Evolutionary conservation across 2,113 vertebrate genomes (phyloP).

Genomic region (Salminus brasiliensis): DNA sequence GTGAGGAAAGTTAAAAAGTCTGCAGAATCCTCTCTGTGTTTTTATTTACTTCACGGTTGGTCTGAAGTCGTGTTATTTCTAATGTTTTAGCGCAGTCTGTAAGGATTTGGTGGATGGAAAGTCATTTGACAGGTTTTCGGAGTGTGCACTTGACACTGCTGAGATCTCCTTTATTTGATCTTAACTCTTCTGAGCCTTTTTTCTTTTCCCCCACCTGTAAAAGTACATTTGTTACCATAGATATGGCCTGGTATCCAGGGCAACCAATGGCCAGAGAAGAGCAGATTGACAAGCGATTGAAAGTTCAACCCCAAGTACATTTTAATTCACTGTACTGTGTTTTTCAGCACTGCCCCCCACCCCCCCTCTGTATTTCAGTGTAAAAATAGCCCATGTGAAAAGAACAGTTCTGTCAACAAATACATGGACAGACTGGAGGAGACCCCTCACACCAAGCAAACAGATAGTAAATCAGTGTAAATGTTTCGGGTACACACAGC

Average conservation of each 20-base stretch:
- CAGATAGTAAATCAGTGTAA: too few species aligned
- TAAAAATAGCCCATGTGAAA: neutral
- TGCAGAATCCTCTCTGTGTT: too few species aligned
- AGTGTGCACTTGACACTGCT: neutral
- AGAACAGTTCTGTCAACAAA: neutral
- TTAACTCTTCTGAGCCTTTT: conserved; percentile 53
- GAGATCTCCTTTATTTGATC: conserved; percentile 43
- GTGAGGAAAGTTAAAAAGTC: too few species aligned
- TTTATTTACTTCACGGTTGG: too few species aligned
- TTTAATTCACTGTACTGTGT: conserved; percentile 16
- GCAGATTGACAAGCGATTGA: conserved; percentile 41
- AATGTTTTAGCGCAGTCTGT: neutral
- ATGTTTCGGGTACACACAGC: too few species aligned
- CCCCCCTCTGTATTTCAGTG: neutral
- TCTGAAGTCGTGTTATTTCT: neutral
- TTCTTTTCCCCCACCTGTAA: conserved; percentile 61
- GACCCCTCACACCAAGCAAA: too few species aligned
- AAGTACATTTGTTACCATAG: conserved; percentile 75
- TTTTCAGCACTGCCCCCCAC: neutral
- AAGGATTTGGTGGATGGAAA: too few species aligned
- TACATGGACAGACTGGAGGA: too few species aligned
- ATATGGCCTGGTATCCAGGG: conserved; percentile 69
- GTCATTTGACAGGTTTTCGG: neutral
- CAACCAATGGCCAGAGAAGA: conserved; percentile 62
- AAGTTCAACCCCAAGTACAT: conserved; percentile 37